These are phyloP conservation scores for Perca schrenkii DNA, from an alignment of 2,113 vertebrate species.

Conservation along the genomic window DNA sequence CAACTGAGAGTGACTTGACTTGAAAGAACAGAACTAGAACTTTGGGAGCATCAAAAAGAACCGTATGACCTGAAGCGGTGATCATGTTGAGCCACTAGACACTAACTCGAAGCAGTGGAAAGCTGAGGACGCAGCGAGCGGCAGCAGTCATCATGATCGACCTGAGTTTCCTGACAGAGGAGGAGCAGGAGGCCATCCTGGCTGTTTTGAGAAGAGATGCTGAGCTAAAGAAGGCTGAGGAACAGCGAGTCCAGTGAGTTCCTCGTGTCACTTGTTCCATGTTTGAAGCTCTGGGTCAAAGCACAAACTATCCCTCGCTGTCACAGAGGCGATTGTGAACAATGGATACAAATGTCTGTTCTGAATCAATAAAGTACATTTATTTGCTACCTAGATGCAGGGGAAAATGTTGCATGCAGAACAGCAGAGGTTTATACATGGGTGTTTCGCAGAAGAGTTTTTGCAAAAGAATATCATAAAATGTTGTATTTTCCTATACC, in stretches of 20 bases:
- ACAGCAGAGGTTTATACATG: background rate
- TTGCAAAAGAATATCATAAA: background rate
- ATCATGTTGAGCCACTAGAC: background rate
- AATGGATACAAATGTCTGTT: background rate
- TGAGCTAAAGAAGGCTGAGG: constrained; percentile 90
- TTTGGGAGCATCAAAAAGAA: constrained; percentile 12
- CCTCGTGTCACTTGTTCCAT: background rate
- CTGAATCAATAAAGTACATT: background rate
- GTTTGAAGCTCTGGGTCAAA: background rate
- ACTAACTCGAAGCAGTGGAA: background rate
- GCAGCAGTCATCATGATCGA: constrained; percentile 89
- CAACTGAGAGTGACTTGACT: background rate
- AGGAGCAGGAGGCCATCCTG: constrained; percentile 92
- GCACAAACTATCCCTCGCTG: background rate
- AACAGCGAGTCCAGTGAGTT: constrained; percentile 90
- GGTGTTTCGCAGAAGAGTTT: background rate
- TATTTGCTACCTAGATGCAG: background rate
- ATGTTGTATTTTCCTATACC: background rate
- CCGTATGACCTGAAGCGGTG: background rate
- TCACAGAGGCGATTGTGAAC: too few relatives aligned
- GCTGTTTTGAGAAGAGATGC: constrained; percentile 91
- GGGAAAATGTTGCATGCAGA: background rate
- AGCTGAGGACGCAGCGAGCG: background rate
- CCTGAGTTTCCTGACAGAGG: constrained; percentile 92
- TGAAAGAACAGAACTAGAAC: background rate